Base-by-base conservation (phyloP, 2,797 vertebrate species). In the Delichon dasypus region DNA sequence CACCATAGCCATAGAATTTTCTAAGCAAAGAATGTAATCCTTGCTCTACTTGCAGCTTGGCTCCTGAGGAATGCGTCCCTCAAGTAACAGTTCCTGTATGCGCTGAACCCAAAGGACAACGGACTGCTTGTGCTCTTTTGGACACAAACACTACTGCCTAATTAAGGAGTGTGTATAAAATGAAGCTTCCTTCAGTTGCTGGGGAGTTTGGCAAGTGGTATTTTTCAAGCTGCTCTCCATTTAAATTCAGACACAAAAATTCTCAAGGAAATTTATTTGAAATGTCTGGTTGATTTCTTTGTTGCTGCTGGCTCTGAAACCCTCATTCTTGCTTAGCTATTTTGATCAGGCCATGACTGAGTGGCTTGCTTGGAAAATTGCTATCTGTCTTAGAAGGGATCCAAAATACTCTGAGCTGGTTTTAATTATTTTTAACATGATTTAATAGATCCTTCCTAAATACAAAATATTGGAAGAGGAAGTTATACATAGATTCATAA, bases 211-310 rank as follows among this genome's bases (percentile, higher is more conserved):
- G 40, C 73, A 44, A 22, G 5, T 11, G 8, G 0, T 8, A 4
- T 50, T 75, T 79, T 61, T 16, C 48, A 73, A 75, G 36, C 22
- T 51, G 36, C 14, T 81, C 11, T 36, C 22, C 30, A 72, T 81
- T 81, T 87, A 81, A 74, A 90, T 58, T 75, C 45, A 91, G 57
- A 64, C 40, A 65, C 47, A 93, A 85, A 94, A 93, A 83, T 57
- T 36, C 87, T 94, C 18, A 78, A 53, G 47, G 15, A 94, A 70
- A 95, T 65, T 42, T 86, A 54, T 90, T 85, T 82, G 14, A 93
- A 94, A 95, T 40, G 26, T 76, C 85, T 91, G 54, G 11, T 45
- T 85, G 47, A 29, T 84, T 88, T 95, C 55, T 91, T 90, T 89
- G 57, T 50, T 83, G 48, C 14, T 94, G 45, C 40, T 88, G 62